Conservation (phyloP, 2,797 vertebrate genomes). For the Eupleurogrammus muticus region DNA sequence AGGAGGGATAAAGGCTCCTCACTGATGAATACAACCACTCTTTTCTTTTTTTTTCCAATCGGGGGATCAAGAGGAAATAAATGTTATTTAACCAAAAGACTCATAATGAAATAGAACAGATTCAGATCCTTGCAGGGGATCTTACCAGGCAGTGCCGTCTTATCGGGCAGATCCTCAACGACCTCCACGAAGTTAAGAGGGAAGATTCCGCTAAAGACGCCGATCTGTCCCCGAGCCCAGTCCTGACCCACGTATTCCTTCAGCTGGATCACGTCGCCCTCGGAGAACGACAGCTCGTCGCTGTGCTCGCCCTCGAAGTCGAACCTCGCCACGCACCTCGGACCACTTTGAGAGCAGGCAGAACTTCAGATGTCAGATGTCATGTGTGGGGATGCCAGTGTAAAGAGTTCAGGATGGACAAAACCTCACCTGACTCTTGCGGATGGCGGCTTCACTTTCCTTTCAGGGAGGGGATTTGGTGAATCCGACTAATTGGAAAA, state of each 20-base stretch:
- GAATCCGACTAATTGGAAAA: slow-evolving; percentile 63
- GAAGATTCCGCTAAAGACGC: slow-evolving; percentile 85
- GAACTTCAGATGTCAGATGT: background rate
- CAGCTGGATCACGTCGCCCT: slow-evolving; percentile 92
- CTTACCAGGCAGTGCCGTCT: slow-evolving; percentile 77
- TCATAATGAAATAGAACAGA: background rate
- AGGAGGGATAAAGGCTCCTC: slow-evolving; percentile 17
- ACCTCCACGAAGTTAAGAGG: slow-evolving; percentile 95
- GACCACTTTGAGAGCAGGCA: slow-evolving; percentile 79
- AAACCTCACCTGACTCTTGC: slow-evolving; percentile 71
- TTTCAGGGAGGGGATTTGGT: slow-evolving; percentile 54
- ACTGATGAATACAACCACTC: slow-evolving; percentile 1
- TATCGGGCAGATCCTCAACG: slow-evolving; percentile 86
- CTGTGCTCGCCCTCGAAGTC: slow-evolving; percentile 92
- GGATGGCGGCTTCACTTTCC: slow-evolving; percentile 49
- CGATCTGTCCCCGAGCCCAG: slow-evolving; percentile 91
- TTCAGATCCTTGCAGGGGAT: background rate
- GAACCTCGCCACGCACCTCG: slow-evolving; percentile 90
- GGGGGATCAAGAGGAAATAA: background rate
- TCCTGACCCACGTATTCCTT: slow-evolving; percentile 90
- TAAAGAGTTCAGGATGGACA: background rate
- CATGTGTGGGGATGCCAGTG: background rate
- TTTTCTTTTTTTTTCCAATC: slow-evolving; percentile 1
- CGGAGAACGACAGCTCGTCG: slow-evolving; percentile 92
- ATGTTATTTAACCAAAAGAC: slow-evolving; percentile 1